Evolutionary conservation across 2,113 vertebrate species (phyloP).

Genomic region (Pampusana beccarii): DNA sequence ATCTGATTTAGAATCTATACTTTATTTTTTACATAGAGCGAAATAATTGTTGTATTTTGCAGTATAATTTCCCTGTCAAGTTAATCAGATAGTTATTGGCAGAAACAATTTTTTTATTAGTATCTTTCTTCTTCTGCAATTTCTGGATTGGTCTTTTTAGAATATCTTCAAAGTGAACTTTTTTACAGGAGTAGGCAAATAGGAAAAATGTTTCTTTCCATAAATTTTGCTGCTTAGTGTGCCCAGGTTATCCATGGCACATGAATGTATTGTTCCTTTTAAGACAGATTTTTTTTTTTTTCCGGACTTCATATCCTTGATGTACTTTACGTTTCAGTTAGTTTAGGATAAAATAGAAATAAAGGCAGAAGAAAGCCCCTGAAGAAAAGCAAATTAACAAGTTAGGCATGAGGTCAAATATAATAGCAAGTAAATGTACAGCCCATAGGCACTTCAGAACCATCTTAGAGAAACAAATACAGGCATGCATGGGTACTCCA

Average conservation of each 20-base stretch:
- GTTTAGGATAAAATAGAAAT: not conserved
- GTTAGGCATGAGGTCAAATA: constrained; percentile 1
- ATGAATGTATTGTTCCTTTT: not conserved
- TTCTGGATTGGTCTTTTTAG: not conserved
- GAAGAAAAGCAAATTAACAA: constrained; percentile 7
- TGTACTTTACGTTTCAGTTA: not conserved
- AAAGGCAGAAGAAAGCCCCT: not conserved
- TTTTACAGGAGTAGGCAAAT: not conserved
- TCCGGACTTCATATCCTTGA: not conserved
- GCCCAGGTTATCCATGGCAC: not conserved
- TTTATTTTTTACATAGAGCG: not conserved
- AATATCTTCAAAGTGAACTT: not conserved
- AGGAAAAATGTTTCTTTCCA: not conserved
- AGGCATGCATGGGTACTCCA: not conserved
- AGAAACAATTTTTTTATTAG: not conserved
- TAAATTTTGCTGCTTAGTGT: not conserved
- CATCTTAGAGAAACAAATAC: not conserved
- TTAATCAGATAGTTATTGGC: not conserved
- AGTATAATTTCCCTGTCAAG: not conserved
- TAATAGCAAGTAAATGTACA: not conserved
- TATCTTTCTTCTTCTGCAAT: not conserved
- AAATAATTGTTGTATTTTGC: not conserved
- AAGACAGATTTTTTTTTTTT: not conserved
- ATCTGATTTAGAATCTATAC: not conserved
- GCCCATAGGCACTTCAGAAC: not conserved